These are phyloP conservation scores for Bubo scandiacus DNA, from an alignment of 2,113 vertebrate species.

Conservation along the genomic window DNA sequence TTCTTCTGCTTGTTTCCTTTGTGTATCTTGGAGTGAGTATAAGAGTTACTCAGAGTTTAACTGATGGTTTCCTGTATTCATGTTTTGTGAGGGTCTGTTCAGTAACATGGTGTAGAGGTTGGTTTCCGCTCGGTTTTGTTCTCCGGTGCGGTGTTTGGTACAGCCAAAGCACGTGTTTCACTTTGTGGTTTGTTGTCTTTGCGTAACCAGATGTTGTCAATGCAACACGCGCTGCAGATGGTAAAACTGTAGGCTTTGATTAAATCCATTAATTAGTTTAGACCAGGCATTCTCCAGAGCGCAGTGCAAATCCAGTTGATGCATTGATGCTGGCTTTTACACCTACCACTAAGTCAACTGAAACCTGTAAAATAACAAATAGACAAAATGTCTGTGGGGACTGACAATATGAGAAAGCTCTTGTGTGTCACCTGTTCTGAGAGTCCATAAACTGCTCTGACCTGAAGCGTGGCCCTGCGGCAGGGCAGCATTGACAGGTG, in stretches of 20 bases:
- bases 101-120: fast-evolving
- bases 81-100: neutral
- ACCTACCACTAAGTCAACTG: neutral
- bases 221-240: neutral
- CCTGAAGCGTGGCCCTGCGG: neutral
- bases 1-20: neutral
- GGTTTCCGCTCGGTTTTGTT: neutral
- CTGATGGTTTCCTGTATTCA: fast-evolving
- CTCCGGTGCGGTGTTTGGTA: fast-evolving
- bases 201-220: fast-evolving
- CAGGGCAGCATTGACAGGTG: neutral
- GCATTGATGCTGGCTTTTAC: neutral
- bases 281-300: neutral
- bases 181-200: neutral
- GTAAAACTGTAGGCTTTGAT: neutral
- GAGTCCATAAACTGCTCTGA: neutral
- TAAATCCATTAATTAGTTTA: neutral
- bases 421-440: neutral
- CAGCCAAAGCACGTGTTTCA: neutral
- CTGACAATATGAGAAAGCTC: neutral
- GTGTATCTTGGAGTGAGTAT: neutral
- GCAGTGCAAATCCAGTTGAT: neutral
- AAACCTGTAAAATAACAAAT: fast-evolving
- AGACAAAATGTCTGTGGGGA: neutral
- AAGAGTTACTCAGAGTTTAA: neutral